Evolutionary conservation across 1,140 invertebrate genomes (phyloP), one percentile per base, ranked within the genome.

Genomic region (Ganaspis sp.): DNA sequence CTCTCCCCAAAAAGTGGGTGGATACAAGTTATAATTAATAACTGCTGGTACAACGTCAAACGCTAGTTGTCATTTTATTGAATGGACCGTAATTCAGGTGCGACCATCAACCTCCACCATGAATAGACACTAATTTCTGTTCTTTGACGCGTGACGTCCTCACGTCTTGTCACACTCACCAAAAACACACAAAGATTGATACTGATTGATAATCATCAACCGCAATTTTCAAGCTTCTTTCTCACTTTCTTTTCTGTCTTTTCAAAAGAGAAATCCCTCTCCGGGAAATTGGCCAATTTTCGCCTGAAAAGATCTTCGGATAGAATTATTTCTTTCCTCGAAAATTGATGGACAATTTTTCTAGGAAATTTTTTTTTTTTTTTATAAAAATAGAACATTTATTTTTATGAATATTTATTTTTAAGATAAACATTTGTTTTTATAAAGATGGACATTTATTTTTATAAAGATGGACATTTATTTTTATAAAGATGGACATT

Each of bases 81-180:
- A 89, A 89, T 89, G 83, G 83, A 70, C 77, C 83, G 85, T 89
- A 89, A 89, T 88, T 88, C 87, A 86, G 83, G 85, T 83, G 80
- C 81, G 69, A 64, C 54, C 54, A 26, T 26, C 58, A 58, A 71
- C 77, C 80, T 84, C 85, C 86, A 82, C 85, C 84, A 77, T 89
- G 87, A 89, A 89, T 89, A 88, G 88, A 79, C 82, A 83, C 86
- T 89, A 87, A 89, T 89, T 88, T 81, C 64, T 78, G 75, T 73
- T 82, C 78, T 69, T 76, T 45, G 80, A 79, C 77, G 79, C 81
- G 76, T 75, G 83, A 84, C 84, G 79, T 80, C 74, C 79, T 75
- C 69, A 76, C 73, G 69, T 76, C 76, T 81, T 77, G 40, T 45
- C 26, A 72, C 69, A 78, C 72, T 74, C 71, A 71, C 69, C 49